Evolutionary conservation across 2,797 vertebrate species (phyloP).

Genomic region (Sebastes taczanowskii): DNA sequence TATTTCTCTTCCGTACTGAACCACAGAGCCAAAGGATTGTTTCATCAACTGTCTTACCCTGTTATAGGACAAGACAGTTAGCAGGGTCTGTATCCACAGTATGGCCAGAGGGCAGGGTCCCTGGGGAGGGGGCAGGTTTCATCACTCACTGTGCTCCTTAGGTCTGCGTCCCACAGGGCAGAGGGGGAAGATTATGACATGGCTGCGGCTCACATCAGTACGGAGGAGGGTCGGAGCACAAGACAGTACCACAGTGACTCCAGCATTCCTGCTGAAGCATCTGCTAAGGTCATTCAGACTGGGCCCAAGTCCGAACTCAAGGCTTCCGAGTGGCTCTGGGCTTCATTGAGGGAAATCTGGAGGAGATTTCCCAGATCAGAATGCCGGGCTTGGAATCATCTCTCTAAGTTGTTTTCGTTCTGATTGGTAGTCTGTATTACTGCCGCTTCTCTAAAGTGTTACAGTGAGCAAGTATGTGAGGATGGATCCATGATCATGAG

Average conservation of each 20-base stretch:
- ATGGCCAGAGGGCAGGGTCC: constrained; percentile 27
- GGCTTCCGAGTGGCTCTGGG: constrained; percentile 30
- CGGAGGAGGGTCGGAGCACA: constrained; percentile 36
- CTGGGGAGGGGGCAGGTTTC: constrained; percentile 35
- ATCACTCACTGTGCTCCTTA: constrained; percentile 38
- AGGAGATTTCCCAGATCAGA: constrained; percentile 55
- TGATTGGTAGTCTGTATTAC: constrained; percentile 33
- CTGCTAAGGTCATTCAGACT: constrained; percentile 68
- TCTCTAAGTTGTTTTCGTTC: constrained; percentile 41
- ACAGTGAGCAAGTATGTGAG: constrained; percentile 45
- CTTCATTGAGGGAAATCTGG: constrained; percentile 59
- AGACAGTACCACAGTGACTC: constrained; percentile 46
- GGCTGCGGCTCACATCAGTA: constrained; percentile 51
- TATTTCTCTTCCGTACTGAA: constrained; percentile 13
- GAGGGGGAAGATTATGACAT: constrained; percentile 45
- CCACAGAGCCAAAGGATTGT: constrained; percentile 21
- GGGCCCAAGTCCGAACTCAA: constrained; percentile 37
- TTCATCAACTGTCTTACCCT: constrained; percentile 23
- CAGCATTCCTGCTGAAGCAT: constrained; percentile 64
- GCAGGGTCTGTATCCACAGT: constrained; percentile 6
- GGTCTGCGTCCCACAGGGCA: constrained; percentile 32
- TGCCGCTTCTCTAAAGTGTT: constrained; percentile 56
- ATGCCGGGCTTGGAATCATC: constrained; percentile 40
- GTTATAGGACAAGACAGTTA: neutral
- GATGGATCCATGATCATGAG: constrained; percentile 64